Evolutionary conservation across 2,888 invertebrate genomes (phyloP).

Genomic region (Lochmaea crataegi): DNA sequence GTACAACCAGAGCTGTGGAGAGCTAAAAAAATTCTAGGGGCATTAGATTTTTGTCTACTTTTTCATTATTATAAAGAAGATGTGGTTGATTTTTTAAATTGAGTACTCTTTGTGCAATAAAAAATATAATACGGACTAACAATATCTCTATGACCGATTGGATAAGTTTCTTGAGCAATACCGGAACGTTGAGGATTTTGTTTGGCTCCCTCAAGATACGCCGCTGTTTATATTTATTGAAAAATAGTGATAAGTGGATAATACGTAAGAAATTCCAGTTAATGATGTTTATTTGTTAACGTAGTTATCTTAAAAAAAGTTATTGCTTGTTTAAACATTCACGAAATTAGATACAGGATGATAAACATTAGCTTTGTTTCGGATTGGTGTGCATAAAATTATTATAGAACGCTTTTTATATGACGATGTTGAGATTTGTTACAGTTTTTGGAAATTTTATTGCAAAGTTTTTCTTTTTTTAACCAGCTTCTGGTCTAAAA

Average conservation of each 20-base stretch:
- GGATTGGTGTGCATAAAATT: not conserved
- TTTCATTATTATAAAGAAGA: not conserved
- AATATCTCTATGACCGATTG: no score
- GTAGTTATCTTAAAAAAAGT: not conserved
- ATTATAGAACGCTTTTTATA: not conserved
- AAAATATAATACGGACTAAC: no score
- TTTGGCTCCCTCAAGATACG: not conserved
- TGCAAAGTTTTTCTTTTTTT: no score
- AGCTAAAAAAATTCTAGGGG: not conserved
- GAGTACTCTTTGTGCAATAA: no score
- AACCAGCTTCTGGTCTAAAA: no score
- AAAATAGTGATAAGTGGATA: constrained; percentile 1
- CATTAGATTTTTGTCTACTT: not conserved
- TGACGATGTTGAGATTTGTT: no score
- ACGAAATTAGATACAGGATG: constrained; percentile 7
- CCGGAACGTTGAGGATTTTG: not conserved
- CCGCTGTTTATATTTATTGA: not conserved
- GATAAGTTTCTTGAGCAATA: no score
- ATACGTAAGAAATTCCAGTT: constrained; percentile 1
- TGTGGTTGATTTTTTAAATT: no score
- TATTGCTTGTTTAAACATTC: constrained; percentile 1
- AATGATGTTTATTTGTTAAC: constrained; percentile 4
- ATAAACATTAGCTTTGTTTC: not conserved
- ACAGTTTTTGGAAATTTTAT: no score
- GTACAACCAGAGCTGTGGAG: constrained; percentile 1